phyloP scores from a whole-genome alignment of 2,888 invertebrate genomes.

The Tanytarsus gracilentus region DNA sequence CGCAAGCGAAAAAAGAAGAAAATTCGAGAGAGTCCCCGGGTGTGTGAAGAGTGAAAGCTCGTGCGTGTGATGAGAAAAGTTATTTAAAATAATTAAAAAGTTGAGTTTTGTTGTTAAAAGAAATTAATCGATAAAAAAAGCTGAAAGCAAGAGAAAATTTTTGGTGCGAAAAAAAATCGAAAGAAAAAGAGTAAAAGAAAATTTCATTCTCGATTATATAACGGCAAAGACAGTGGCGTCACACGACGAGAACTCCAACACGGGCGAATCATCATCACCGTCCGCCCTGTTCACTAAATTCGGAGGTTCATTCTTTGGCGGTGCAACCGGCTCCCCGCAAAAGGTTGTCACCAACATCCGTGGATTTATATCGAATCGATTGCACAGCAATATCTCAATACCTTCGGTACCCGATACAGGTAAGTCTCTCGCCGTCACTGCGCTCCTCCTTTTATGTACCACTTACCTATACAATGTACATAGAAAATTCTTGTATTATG shows the following conservation, averaged over 20 bases:
- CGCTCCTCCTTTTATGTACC: neutral
- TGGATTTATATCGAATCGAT: constrained; percentile 62
- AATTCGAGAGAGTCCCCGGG: too few relatives aligned
- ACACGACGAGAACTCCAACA: constrained; percentile 39
- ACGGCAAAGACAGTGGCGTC: constrained; percentile 41
- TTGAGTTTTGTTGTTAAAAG: neutral
- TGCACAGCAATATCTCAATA: constrained; percentile 50
- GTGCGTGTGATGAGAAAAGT: constrained; percentile 4
- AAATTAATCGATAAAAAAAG: too few relatives aligned
- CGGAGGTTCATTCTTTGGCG: constrained; percentile 58
- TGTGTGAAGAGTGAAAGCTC: too few relatives aligned
- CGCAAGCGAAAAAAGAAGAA: neutral
- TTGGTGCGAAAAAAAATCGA: neutral
- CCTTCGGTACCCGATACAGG: constrained; percentile 52
- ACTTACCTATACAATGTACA: neutral
- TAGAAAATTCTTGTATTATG: neutral
- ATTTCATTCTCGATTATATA: constrained; percentile 15
- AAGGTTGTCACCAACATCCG: constrained; percentile 64
- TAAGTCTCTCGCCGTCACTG: constrained; percentile 40
- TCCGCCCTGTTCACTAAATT: constrained; percentile 56
- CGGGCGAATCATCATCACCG: constrained; percentile 46
- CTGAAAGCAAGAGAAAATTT: neutral
- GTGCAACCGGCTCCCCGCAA: constrained; percentile 55
- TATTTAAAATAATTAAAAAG: constrained; percentile 2
- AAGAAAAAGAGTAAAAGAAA: neutral